These are phyloP conservation scores for Mormyrus proboscirostris DNA, from an alignment of 2,797 vertebrate genomes.

Conservation along the genomic window DNA sequence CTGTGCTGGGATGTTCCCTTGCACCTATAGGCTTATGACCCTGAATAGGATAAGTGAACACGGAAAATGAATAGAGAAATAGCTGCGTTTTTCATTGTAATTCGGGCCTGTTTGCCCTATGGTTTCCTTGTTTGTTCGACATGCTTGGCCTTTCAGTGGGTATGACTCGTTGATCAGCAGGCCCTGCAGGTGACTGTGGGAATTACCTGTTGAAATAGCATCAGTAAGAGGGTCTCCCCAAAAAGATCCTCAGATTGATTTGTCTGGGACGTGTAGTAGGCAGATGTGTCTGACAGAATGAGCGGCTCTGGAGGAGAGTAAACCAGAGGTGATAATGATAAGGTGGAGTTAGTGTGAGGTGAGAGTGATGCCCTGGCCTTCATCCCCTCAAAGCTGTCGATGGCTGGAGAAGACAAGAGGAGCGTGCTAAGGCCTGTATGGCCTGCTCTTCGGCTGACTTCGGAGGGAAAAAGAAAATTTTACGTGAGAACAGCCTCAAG, in stretches of 20 bases:
- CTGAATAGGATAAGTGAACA: neutral
- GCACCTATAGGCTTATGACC: neutral
- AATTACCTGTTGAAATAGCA: neutral
- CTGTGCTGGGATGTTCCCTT: neutral
- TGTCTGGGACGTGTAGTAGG: neutral
- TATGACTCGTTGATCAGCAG: neutral
- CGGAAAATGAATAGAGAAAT: neutral
- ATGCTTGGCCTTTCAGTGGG: neutral
- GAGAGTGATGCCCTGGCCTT: neutral
- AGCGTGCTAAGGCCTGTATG: neutral
- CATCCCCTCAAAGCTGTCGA: neutral
- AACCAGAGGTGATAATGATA: neutral
- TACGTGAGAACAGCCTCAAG: neutral
- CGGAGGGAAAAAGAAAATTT: neutral
- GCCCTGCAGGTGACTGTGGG: neutral
- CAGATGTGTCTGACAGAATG: neutral
- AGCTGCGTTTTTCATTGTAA: neutral
- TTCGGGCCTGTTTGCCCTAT: neutral
- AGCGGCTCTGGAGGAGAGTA: neutral
- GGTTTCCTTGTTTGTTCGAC: neutral
- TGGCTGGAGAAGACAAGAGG: neutral
- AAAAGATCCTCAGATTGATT: neutral
- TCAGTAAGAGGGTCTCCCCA: neutral
- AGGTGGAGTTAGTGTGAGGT: constrained; percentile 3
- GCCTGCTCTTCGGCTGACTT: neutral